Conservation (phyloP, 2,888 invertebrate genomes). For the Caenorhabditis imperialis region DNA sequence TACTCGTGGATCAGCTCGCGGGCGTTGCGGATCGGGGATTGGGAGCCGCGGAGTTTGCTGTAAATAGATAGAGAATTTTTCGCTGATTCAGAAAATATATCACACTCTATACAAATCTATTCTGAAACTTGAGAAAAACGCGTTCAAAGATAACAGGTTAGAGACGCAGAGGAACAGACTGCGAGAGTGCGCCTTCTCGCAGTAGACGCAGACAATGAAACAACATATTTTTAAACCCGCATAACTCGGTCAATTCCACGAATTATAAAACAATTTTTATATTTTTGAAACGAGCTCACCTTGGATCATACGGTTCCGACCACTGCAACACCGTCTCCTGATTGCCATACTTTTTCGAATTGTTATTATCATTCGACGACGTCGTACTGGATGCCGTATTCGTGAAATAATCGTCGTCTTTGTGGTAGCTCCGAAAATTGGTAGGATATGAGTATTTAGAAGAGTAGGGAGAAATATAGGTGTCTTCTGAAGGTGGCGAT, state of each 20-base stretch:
- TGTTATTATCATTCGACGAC: conserved; percentile 37
- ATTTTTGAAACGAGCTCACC: too few species aligned
- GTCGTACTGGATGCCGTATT: conserved; percentile 33
- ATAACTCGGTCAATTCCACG: too few species aligned
- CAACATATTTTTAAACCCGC: too few species aligned
- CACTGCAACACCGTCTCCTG: conserved; percentile 53
- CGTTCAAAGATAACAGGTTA: too few species aligned
- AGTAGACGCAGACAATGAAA: too few species aligned
- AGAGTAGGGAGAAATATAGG: conserved; percentile 51
- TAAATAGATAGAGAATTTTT: neutral
- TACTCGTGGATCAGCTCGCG: conserved; percentile 63
- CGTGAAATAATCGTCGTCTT: conserved; percentile 54
- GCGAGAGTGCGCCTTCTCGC: too few species aligned
- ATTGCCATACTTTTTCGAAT: conserved; percentile 41
- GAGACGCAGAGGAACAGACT: neutral
- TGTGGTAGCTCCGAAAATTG: conserved; percentile 55
- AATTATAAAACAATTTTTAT: conserved; percentile 12
- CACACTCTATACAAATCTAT: too few species aligned
- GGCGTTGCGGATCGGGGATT: conserved; percentile 52
- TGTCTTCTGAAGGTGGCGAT: conserved; percentile 25
- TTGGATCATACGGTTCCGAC: conserved; percentile 56
- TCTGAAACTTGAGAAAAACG: too few species aligned
- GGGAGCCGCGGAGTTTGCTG: conserved; percentile 28
- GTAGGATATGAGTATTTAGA: conserved; percentile 52
- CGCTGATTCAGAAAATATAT: too few species aligned